Evolutionary conservation across 2,888 invertebrate genomes (phyloP), one percentile per base, ranked within the genome.

Genomic region (Keiferia lycopersicella): DNA sequence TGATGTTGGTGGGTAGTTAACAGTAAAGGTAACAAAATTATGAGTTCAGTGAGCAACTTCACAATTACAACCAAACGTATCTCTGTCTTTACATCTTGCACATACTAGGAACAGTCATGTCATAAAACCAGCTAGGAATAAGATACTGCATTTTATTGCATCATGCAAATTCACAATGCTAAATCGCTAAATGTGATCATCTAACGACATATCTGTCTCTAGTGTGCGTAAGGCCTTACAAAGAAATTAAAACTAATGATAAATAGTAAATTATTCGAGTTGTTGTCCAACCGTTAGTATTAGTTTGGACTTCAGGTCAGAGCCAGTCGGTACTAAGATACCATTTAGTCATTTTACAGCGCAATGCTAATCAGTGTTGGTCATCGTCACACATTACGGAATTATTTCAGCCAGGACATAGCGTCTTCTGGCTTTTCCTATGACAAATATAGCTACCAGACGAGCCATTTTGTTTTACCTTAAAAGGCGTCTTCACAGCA

Each of bases 231-330:
- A 41, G 41, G 41, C 65, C 66, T 68, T 71, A 70, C 75, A 74
- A 67, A 14, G 11, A 70, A 74, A 73, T 72, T 76, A 75, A 65
- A 75, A 68, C 73, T 82, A 80, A 69, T 26, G 71, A 78, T 79
- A 83, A 80, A 81, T 82, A 80, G 70, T 75, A 73, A 79, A 76
- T 73, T 86, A 87, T 88, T 88, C 87, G 83, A 87, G 86, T 83
- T 82, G 79, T 75, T 79, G 76, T 82, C 77, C 30, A 62, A 51
- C 61, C 12, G 51, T 58, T 58, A 39, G 58, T 39, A 8, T 18
- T 38, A 58, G 38, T 58, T 59, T 41, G 45, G 41, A 60, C 45
- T 26, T 59, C 1, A 41, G 45, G 45, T 22, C 58, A 58, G 18
- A 16, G 22, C 38, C 22, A 18, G 22, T 30, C 11, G 39, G 39